These are phyloP conservation scores for Limosa lapponica DNA, from an alignment of 2,797 vertebrate genomes.

Conservation along the genomic window DNA sequence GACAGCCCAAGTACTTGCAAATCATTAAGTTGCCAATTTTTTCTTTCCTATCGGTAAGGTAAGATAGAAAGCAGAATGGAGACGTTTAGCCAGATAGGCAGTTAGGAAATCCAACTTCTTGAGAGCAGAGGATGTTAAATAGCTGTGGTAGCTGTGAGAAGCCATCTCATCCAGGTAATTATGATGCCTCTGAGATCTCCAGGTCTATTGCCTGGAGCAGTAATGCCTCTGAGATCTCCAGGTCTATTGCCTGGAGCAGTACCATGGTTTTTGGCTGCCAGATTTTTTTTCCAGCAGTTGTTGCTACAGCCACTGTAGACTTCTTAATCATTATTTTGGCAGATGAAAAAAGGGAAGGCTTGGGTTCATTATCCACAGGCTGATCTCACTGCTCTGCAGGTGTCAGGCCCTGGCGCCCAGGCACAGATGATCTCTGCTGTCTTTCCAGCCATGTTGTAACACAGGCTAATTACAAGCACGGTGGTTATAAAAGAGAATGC, in stretches of 20 bases:
- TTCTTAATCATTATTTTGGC: constrained; percentile 12
- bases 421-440: neutral
- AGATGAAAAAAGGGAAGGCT: neutral
- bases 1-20: neutral
- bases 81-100: neutral
- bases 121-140: neutral
- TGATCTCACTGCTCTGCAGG: neutral
- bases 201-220: neutral
- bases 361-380: neutral
- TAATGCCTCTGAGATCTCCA: neutral
- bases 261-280: neutral
- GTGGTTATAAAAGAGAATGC: neutral
- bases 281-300: neutral
- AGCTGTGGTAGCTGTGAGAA: neutral
- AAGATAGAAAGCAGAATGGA: neutral
- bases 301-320: neutral
- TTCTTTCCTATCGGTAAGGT: neutral
- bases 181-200: neutral
- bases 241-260: neutral
- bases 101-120: neutral
- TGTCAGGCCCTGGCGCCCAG: neutral
- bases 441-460: neutral
- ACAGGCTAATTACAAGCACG: neutral
- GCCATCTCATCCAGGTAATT: neutral
- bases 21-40: constrained; percentile 10